Evolutionary conservation across 2,888 invertebrate genomes (phyloP).

Genomic region (Cheiracanthium punctorium): DNA sequence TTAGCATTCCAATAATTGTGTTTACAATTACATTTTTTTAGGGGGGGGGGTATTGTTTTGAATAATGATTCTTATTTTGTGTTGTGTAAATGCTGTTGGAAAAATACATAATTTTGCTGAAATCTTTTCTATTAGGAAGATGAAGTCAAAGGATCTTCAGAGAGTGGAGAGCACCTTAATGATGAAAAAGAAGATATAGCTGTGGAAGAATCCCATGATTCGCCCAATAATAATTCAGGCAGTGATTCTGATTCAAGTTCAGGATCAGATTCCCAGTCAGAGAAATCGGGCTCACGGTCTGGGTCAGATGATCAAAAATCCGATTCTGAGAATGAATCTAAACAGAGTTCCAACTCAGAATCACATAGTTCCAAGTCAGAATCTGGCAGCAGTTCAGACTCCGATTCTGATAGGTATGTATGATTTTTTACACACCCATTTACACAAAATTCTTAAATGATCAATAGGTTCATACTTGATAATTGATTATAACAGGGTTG

Average conservation of each 20-base stretch:
- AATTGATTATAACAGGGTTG: no score
- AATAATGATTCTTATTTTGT: no score
- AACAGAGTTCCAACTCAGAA: constrained; percentile 60
- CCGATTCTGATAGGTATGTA: constrained; percentile 77
- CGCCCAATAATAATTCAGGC: constrained; percentile 59
- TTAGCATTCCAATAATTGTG: no score
- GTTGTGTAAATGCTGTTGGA: no score
- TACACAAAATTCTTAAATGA: no score
- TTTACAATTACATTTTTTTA: no score
- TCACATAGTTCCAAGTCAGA: constrained; percentile 32
- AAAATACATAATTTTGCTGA: no score
- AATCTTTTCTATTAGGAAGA: constrained; percentile 29
- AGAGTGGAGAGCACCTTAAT: constrained; percentile 19
- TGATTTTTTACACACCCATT: no score
- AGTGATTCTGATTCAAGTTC: constrained; percentile 79
- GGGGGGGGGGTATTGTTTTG: no score
- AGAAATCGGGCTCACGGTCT: constrained; percentile 69
- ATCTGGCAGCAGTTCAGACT: constrained; percentile 60
- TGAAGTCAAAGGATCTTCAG: constrained; percentile 26
- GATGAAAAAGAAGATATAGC: constrained; percentile 33
- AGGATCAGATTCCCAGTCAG: constrained; percentile 51
- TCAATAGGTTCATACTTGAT: no score
- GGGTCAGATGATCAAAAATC: constrained; percentile 56
- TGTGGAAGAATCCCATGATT: constrained; percentile 33
- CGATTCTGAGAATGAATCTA: constrained; percentile 42